Base-by-base conservation (phyloP, 2,797 vertebrate genomes). In the Acridotheres tristis region DNA sequence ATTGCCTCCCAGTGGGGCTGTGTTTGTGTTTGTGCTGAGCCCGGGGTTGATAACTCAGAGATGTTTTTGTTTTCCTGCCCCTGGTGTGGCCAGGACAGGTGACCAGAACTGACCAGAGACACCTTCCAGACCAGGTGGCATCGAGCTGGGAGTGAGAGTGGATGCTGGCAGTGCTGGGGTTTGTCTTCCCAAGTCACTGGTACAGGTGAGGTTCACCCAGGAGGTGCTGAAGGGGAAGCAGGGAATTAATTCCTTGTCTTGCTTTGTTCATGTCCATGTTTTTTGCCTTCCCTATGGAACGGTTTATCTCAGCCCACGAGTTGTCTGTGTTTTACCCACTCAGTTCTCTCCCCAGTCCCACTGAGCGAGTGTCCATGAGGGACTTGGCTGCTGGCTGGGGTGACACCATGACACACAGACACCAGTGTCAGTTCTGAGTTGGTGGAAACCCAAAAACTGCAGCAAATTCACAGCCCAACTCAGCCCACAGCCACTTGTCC, bases 251-350 rank as follows among this genome's bases (percentile, higher is more conserved):
- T 62, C 57, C 54, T 23, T 5, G 11, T 53, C 17, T 16, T 17
- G 21, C 38, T 36, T 2, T 21, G 38, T 47, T 23, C 3, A 5
- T 30, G 17, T 53, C 22, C 38, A 2, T 0, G 14, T 32, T 7
- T 45, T 25, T 13, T 45, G 22, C n/a, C 25, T 16, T 21, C 51
- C 11, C n/a, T 15, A 1, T 5, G 16, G 42, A 38, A 5, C 13
- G 8, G 11, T 38, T 26, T 1, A 6, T 9, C 22, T 10, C 40
- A 54, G 0, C 40, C n/a, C 48, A 18, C 0, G 1, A 18, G 8
- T 7, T 63, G 15, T 19, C 48, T 5, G 0, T 5, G 6, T 27
- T 53, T 62, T 3, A n/a, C 29, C 27, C 48, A 26, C 27, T 38
- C 66, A 26, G 1, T 36, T 38, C 23, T 40, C 23, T 22, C 16